Base-by-base conservation (phyloP, 2,888 invertebrate species). In the Chaitophorus viminalis region DNA sequence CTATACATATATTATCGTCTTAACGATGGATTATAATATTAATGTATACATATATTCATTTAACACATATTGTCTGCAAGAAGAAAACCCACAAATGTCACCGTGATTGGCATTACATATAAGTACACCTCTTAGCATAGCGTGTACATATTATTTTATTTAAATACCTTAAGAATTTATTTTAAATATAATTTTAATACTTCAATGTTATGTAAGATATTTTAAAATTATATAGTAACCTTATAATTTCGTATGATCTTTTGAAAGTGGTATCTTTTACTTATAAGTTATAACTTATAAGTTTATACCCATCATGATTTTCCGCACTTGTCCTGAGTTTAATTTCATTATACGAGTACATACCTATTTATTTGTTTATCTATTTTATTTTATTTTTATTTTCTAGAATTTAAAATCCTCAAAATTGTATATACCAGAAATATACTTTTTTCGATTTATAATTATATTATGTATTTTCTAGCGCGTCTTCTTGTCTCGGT, bases 71-170 rank as follows among this genome's bases (percentile, higher is more conserved):
- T 74, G 36, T 72, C 9, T 4, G 33, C 72, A 18, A 3, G 1
- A 52, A 82, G 74, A 60, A 82, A 82, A 36, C 74, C 74, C 21
- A 82, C 82, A 8, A n/a, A 70, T 82, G 72, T 52, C 31, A 72
- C 31, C 82, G 52, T 52, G 72, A 36, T 72, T 4, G 33, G 11
- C 33, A 31, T 82, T 54, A 52, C 25, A 46, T 14, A 46, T 46
- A 46, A 11, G 29, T 72, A 52, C 31, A 70, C 70, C 39, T 5
- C 25, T 21, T 29, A 31, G 46, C 21, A 29, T 25, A 25, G 17
- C 70, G 29, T 4, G 70, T 31, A 70, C 70, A 1, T 70, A 31
- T 29, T 9, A 70, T 70, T 31, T 29, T 70, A 29, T 70, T 31
- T 29, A 70, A 68, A 68, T 29, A 70, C 31, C 21, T 21, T 21